Base-by-base conservation (phyloP, 2,797 vertebrate genomes). In the Echiichthys vipera region DNA sequence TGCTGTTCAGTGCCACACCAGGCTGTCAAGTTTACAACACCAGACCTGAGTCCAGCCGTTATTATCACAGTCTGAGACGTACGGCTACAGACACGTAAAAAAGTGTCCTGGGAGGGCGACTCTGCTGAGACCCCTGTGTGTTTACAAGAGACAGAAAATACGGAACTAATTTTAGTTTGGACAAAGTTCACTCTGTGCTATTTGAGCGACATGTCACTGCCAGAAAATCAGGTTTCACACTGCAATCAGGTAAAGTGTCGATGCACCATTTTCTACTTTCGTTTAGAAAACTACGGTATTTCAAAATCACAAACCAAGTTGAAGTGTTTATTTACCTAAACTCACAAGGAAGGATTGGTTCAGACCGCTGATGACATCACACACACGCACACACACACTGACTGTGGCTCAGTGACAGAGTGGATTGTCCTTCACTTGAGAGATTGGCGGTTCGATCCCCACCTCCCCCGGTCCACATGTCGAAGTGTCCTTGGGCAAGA, bases 11-110 rank as follows among this genome's bases (percentile, higher is more conserved):
- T 66, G 43, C 27, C 46, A 17, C 12, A 13, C 12, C 50, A 5
- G 36, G 27, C 42, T 7, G 1, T 56, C 46, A 34, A 5, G 24
- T 81, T 80, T 78, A 80, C 79, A 65, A 77, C 79, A 85, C 54
- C 79, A 68, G 79, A 65, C 69, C 57, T 69, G 73, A 81, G 64
- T 65, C 49, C 29, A 14, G 63, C 15, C 69, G 36, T 68, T 61
- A 71, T 63, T 71, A 74, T 61, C 55, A 70, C 65, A 46, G 62
- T 17, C 24, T 50, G 63, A 74, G 62, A 66, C n/a, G n/a, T n/a
- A 55, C 78, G 51, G 73, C 62, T 51, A 56, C 56, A 74, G 64
- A 77, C 58, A 42, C 6, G 32, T 65, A 57, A 78, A 80, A 73
- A 24, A 50, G 68, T n/a, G 56, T 85, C 65, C 59, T 42, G 46